Percentiles rank a stretch among this genome's conserved stretches.
phyloP scores from a whole-genome alignment of 2,113 vertebrate genomes.

The Nyctibius bracteatus region DNA sequence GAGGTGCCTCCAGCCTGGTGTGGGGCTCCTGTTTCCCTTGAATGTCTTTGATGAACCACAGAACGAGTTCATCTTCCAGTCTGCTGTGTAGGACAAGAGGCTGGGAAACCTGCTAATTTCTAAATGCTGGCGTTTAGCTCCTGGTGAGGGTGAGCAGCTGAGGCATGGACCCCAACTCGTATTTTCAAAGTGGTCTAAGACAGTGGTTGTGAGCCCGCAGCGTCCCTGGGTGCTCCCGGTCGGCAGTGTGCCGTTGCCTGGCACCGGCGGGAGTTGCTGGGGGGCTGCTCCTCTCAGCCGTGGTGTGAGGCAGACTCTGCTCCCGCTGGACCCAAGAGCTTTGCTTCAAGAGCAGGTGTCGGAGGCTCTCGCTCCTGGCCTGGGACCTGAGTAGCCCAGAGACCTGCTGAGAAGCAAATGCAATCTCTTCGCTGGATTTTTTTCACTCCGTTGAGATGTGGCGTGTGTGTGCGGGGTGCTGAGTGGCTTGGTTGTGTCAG shows the following conservation, averaged over 20 bases:
- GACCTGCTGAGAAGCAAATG: not conserved
- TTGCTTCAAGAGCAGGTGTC: not conserved
- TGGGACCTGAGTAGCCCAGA: not conserved
- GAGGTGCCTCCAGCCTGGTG: not conserved
- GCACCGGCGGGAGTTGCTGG: not conserved
- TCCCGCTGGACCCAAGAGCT: not conserved
- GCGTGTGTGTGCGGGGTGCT: not conserved
- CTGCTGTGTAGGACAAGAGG: not conserved
- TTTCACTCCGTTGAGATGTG: not conserved
- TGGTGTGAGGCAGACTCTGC: not conserved
- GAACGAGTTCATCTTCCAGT: not conserved
- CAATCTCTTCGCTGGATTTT: not conserved
- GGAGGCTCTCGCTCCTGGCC: not conserved
- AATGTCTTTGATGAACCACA: not conserved
- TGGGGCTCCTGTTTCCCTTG: not conserved
- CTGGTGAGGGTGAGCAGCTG: not conserved
- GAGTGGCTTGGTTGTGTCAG: not conserved
- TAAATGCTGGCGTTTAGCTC: not conserved
- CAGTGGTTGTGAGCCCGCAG: not conserved
- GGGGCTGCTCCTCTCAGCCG: not conserved
- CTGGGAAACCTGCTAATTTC: not conserved
- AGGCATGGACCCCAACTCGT: not conserved
- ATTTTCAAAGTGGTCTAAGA: not conserved
- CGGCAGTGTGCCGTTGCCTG: not conserved
- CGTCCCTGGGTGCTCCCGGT: not conserved